phyloP scores from a whole-genome alignment of 2,888 invertebrate species.

The Scaptomyza tumidula region DNA sequence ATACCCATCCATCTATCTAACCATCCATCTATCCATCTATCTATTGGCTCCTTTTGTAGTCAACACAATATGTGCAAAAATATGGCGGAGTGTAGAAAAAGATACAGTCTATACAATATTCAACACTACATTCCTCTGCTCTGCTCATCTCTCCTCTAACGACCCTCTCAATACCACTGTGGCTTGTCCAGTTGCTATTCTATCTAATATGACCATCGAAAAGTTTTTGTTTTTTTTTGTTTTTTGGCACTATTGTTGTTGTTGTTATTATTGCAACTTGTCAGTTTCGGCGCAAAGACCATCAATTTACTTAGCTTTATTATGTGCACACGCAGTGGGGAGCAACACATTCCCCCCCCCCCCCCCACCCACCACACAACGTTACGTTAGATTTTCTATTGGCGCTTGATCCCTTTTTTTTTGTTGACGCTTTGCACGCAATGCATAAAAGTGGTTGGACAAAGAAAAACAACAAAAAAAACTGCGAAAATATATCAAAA shows the following conservation, averaged over 20 bases:
- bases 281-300: constrained; percentile 79
- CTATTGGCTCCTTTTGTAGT: constrained; percentile 27
- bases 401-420: constrained; percentile 54
- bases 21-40: constrained; percentile 43
- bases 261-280: constrained; percentile 68
- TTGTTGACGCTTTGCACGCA: constrained; percentile 78
- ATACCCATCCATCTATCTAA: constrained; percentile 46
- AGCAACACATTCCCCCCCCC: background rate
- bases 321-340: constrained; percentile 76
- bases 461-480: constrained; percentile 5
- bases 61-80: constrained; percentile 42
- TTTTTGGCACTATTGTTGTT: constrained; percentile 13
- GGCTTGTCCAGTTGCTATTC: constrained; percentile 23
- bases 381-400: too few species aligned
- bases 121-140: too few species aligned
- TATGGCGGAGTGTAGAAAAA: constrained; percentile 35
- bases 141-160: background rate
- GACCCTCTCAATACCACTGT: too few species aligned
- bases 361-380: too few species aligned
- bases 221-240: too few species aligned
- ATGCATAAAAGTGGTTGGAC: constrained; percentile 46
- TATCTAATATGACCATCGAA: constrained; percentile 72
- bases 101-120: constrained; percentile 24
- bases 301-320: constrained; percentile 81
- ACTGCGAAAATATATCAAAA: constrained; percentile 17